These are phyloP conservation scores for Lepilemur septentrionalis DNA, from an alignment of 2,797 vertebrate species.

Conservation along the genomic window DNA sequence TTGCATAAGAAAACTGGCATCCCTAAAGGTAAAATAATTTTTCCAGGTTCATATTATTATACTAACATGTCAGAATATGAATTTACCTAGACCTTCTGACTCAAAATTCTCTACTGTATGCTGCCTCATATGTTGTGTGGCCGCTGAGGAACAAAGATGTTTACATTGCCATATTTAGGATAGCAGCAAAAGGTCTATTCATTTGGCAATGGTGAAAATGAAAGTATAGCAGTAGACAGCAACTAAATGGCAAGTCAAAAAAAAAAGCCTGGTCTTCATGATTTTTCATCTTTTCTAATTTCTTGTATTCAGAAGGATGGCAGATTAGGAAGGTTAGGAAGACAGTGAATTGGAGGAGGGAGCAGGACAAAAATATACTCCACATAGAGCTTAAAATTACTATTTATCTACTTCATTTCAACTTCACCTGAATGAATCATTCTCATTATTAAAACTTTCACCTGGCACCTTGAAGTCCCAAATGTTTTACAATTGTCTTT, in stretches of 20 bases:
- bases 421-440: conserved; percentile 3
- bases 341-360: background rate
- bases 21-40: background rate
- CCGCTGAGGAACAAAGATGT: background rate
- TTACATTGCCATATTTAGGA: background rate
- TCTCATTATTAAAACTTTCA: background rate
- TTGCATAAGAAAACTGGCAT: background rate
- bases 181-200: background rate
- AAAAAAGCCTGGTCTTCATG: background rate
- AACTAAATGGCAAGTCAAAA: background rate
- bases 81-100: background rate
- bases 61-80: background rate
- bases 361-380: background rate
- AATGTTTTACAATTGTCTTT: background rate
- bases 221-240: background rate
- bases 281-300: background rate
- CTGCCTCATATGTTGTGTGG: background rate
- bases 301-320: background rate
- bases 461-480: background rate
- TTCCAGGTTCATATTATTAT: background rate
- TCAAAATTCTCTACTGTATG: background rate
- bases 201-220: background rate
- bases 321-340: background rate
- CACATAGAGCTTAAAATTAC: background rate
- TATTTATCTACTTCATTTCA: background rate